Base-by-base conservation (phyloP, 2,113 vertebrate genomes). In the Arothron firmamentum region DNA sequence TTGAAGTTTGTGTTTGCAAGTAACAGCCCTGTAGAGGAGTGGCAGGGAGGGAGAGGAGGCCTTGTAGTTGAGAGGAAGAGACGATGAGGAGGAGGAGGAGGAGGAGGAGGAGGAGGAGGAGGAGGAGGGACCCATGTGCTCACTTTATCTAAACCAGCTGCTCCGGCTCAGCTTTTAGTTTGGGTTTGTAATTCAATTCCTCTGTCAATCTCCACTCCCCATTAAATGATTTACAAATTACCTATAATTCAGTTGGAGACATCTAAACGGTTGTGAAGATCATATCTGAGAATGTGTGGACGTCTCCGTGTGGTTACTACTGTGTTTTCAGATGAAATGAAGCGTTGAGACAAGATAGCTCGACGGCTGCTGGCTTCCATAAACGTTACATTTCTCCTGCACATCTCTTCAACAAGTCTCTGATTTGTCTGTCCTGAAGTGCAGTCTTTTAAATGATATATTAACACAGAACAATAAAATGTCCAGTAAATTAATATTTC, bases 91-190 rank as follows among this genome's bases (percentile, higher is more conserved):
- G 55, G 20, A 46, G 65, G 42, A 51, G 47, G 62, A 58, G 63
- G 49, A 53, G 55, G 20, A 52, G 1, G 43, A 46, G 59, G 65
- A 59, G 53, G 56, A 46, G 65, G 43, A 52, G 47, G 62, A 58
- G 63, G 49, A 53, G 55, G 20, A 52, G 1, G 43, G 64, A 79
- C 78, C 76, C 81, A 59, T 77, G 85, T 85, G 74, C 70, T 67
- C 16, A 10, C 66, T 81, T 86, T 83, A 87, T 90, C 62, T 54
- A 74, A 87, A 82, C 66, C 85, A 87, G 79, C 87, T 90, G 89
- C 74, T 68, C 74, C 59, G 55, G 71, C 77, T 85, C 73, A 62
- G 67, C 74, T 72, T 65, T 62, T 65, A 79, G 78, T 70, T 4
- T 49, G 19, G 71, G 67, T 70, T 55, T 76, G 76, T 87, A 84